A percentile compares a stretch with the other conserved stretches of the same genome.
These are phyloP conservation scores for Drosophila barbarae DNA, from an alignment of 2,888 invertebrate species.

Conservation along the genomic window DNA sequence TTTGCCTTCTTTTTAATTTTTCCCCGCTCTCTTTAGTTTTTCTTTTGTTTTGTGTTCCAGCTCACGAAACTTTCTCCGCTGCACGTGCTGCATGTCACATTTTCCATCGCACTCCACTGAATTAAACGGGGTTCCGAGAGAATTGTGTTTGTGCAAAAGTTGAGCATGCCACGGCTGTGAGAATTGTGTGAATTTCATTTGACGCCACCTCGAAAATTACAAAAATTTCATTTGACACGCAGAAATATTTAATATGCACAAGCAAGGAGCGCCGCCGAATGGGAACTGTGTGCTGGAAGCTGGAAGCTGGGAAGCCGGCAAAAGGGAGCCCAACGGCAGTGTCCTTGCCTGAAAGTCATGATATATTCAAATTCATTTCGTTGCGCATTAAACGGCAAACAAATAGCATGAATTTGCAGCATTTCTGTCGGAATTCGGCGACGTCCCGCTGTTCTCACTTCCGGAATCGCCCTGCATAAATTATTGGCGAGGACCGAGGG, in stretches of 20 bases:
- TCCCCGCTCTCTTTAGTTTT: background rate
- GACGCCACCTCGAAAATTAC: constrained; percentile 55
- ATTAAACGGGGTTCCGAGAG: constrained; percentile 44
- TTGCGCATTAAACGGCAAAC: constrained; percentile 49
- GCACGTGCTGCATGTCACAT: constrained; percentile 37
- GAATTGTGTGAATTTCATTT: constrained; percentile 68
- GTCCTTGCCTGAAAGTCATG: constrained; percentile 50
- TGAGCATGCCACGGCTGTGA: constrained; percentile 29
- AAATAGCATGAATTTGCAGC: constrained; percentile 55
- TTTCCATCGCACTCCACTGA: constrained; percentile 31
- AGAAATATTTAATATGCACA: constrained; percentile 59
- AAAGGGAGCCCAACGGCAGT: background rate
- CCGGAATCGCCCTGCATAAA: constrained; percentile 55
- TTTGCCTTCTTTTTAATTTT: background rate
- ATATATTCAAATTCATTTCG: constrained; percentile 54
- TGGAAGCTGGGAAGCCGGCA: constrained; percentile 5
- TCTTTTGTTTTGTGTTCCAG: background rate
- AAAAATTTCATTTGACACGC: constrained; percentile 68
- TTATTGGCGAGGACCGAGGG: constrained; percentile 46
- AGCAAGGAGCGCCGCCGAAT: constrained; percentile 1
- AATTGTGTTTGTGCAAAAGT: constrained; percentile 32
- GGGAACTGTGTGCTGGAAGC: background rate
- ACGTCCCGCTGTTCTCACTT: constrained; percentile 30
- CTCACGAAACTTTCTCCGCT: constrained; percentile 29
- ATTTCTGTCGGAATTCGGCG: constrained; percentile 24